phyloP scores from a whole-genome alignment of 2,797 vertebrate species.

The Leptatherina wallacei region DNA sequence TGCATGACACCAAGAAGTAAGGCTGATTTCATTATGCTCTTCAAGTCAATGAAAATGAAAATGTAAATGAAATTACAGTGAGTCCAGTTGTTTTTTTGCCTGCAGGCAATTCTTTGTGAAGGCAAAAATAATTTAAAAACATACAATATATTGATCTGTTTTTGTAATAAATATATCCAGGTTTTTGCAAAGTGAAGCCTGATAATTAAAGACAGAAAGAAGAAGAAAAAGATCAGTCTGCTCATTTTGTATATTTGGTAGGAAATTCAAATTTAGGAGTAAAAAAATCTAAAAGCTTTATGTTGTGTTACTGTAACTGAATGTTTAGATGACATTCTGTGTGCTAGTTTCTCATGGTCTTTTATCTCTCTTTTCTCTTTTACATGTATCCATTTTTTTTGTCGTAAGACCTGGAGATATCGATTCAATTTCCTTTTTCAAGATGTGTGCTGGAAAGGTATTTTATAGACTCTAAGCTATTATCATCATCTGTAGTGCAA shows the following conservation, averaged over 20 bases:
- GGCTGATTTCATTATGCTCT: too few species aligned
- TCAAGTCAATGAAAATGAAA: too few species aligned
- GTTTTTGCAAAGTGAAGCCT: too few species aligned
- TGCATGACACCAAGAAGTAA: neutral
- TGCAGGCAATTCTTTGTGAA: too few species aligned
- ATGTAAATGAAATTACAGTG: too few species aligned
- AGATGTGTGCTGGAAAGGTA: neutral
- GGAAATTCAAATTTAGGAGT: neutral
- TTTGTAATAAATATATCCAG: too few species aligned
- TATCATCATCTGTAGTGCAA: slow-evolving; percentile 1
- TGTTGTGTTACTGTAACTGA: neutral
- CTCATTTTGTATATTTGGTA: too few species aligned
- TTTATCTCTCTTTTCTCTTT: neutral
- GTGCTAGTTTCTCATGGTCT: neutral
- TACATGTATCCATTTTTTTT: neutral
- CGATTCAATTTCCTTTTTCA: neutral
- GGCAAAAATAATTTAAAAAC: too few species aligned
- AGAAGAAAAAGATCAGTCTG: too few species aligned
- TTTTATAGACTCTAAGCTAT: slow-evolving; percentile 8
- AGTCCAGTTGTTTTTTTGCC: too few species aligned
- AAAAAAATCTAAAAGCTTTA: neutral
- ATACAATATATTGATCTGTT: too few species aligned
- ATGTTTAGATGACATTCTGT: neutral
- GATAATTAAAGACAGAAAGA: too few species aligned
- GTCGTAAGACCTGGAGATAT: neutral